Evolutionary conservation across 1,140 invertebrate species (phyloP).

Genomic region (Papilio helenus): DNA sequence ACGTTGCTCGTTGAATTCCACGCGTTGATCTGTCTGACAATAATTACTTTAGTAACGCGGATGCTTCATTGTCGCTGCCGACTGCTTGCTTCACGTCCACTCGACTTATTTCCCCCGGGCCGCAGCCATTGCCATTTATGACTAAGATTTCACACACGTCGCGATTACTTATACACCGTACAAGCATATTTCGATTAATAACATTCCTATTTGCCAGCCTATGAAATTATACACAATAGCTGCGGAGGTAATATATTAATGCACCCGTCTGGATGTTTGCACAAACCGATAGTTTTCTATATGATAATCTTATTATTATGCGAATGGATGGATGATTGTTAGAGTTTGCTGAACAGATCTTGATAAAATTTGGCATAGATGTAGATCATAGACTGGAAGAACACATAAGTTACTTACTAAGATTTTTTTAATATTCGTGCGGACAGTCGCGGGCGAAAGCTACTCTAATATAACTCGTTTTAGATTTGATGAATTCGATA

Average conservation of each 20-base stretch:
- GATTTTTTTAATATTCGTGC: too few relatives aligned
- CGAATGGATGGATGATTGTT: too few relatives aligned
- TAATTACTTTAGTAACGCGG: conserved; percentile 75
- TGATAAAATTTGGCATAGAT: too few relatives aligned
- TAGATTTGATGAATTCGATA: not conserved
- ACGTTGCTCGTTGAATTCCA: conserved; percentile 21
- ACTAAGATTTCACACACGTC: conserved; percentile 66
- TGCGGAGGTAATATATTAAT: conserved; percentile 33
- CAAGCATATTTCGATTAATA: conserved; percentile 37
- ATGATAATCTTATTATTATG: not conserved
- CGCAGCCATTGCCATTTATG: conserved; percentile 68
- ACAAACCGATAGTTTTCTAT: not conserved
- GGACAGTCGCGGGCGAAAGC: too few relatives aligned
- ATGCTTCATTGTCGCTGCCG: conserved; percentile 68
- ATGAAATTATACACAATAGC: conserved; percentile 35
- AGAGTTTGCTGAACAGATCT: too few relatives aligned
- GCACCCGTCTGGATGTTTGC: not conserved
- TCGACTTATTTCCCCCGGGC: conserved; percentile 76
- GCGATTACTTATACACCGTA: conserved; percentile 40
- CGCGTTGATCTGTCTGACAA: conserved; percentile 70
- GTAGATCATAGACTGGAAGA: too few relatives aligned
- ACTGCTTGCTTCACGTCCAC: conserved; percentile 67
- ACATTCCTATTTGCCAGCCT: conserved; percentile 30
- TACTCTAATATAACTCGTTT: not conserved
- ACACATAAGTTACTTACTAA: not conserved